These are phyloP conservation scores for Stercorarius parasiticus DNA, from an alignment of 2,113 vertebrate species.

Conservation along the genomic window DNA sequence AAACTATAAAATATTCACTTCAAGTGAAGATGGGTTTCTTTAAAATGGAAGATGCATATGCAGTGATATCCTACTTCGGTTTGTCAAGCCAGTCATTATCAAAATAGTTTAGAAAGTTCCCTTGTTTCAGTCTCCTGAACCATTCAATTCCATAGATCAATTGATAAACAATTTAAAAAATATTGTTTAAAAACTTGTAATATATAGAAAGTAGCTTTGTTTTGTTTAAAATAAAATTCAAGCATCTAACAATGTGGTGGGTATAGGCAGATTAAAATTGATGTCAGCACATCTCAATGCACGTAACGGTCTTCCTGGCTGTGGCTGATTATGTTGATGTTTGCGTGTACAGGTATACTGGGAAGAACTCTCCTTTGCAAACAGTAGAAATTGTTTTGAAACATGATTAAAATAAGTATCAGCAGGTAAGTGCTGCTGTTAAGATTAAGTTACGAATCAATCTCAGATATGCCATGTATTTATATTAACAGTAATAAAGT, in stretches of 20 bases:
- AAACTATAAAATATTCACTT: conserved; percentile 27
- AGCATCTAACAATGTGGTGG: neutral
- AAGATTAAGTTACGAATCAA: fast-evolving
- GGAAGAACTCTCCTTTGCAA: neutral
- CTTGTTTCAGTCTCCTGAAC: neutral
- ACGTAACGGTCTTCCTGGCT: fast-evolving
- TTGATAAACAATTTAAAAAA: neutral
- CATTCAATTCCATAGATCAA: neutral
- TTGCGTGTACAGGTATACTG: fast-evolving
- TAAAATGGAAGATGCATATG: neutral
- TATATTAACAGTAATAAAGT: neutral
- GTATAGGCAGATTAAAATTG: neutral
- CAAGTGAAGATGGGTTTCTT: neutral
- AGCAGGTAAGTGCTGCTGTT: neutral
- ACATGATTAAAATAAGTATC: no score
- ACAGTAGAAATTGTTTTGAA: neutral
- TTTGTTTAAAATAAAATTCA: neutral
- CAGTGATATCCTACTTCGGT: neutral
- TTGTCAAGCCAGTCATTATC: neutral
- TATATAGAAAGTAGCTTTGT: neutral
- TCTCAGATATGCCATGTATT: neutral
- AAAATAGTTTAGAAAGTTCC: neutral
- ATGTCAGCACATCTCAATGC: neutral
- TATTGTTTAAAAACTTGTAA: neutral
- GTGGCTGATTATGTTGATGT: fast-evolving